A percentile compares a stretch with the other conserved stretches of the same genome.
Evolutionary conservation across 2,888 invertebrate species (phyloP).

Genomic region (Sthenelais limicola): DNA sequence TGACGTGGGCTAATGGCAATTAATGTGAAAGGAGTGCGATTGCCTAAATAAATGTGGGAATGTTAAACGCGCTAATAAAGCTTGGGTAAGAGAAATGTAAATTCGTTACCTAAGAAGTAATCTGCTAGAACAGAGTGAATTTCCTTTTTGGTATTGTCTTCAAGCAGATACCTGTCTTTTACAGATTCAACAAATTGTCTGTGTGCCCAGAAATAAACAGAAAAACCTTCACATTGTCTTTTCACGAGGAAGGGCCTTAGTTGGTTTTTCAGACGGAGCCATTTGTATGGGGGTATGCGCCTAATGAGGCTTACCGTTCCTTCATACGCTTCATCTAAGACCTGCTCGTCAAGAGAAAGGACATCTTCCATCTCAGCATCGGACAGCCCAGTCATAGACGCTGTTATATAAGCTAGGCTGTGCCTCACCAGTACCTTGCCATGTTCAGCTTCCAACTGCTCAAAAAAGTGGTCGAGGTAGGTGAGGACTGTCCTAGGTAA

Average conservation of each 20-base stretch:
- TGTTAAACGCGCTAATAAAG: conserved; percentile 51
- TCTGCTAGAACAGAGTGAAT: conserved; percentile 68
- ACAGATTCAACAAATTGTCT: conserved; percentile 56
- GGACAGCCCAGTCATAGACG: conserved; percentile 67
- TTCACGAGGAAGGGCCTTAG: conserved; percentile 59
- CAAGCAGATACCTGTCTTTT: conserved; percentile 58
- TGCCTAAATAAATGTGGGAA: too few species aligned
- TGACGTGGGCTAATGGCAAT: too few species aligned
- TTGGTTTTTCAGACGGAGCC: conserved; percentile 62
- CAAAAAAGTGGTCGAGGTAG: conserved; percentile 58
- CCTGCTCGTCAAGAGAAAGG: conserved; percentile 68
- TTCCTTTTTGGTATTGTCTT: conserved; percentile 50
- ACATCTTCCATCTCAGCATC: conserved; percentile 71
- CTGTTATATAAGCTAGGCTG: conserved; percentile 63
- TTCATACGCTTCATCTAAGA: conserved; percentile 58
- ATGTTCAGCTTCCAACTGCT: conserved; percentile 59
- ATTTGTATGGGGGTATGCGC: conserved; percentile 60
- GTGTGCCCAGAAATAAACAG: conserved; percentile 62
- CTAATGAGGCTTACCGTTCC: conserved; percentile 55
- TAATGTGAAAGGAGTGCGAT: too few species aligned
- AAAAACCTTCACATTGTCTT: conserved; percentile 61
- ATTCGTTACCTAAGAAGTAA: conserved; percentile 65
- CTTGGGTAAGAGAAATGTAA: too few species aligned
- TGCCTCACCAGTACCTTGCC: conserved; percentile 60
- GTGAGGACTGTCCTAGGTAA: conserved; percentile 55